Evolutionary conservation across 2,888 invertebrate genomes (phyloP), one percentile per base, ranked within the genome.

Genomic region (Dilophus febrilis): DNA sequence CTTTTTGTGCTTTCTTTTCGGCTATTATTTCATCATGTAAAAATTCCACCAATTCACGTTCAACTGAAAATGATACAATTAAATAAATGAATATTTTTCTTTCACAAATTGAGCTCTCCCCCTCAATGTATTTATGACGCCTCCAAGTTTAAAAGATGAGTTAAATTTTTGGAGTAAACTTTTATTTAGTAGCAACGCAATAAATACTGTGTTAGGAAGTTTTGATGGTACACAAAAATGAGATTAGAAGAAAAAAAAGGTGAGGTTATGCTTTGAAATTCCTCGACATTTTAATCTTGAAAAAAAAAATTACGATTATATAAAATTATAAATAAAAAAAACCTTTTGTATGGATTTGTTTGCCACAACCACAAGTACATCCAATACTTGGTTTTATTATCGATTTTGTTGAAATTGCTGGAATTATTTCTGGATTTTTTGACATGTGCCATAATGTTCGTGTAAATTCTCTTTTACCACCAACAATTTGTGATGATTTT

Each of bases 21-120:
- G 87, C 83, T 19, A 83, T 70, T 46, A 97, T 94, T 66, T 97
- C 95, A 53, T 95, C 90, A 2, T 83, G 79, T 19, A 97, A 65
- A 56, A 94, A 95, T 56, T 88, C 86, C 0, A 86, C 80, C 37
- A 97, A 66, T 55, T 90, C 88, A 47, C 77, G 71, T 57, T 88
- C 88, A 51, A 82, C 87, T 88, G 51, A 28, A 33, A 36, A 37
- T 18, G 29, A 40, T 40, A 18, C 19, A 44, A 42, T 45, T 37
- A 26, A 43, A 38, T 33, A 37, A 37, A 37, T 36, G 42, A 35
- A 35, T 30, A 42, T 39, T 35, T 28, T 12, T 37, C 16, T 27
- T 8, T 13, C 34, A 35, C 12, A 35, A 32, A 38, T 32, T 38
- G 44, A 41, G n/a, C n/a, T n/a, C n/a, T 37, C 36, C 40, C 31